Evolutionary conservation across 2,113 vertebrate species (phyloP), one percentile per base, ranked within the genome.

Genomic region (Murina feae): DNA sequence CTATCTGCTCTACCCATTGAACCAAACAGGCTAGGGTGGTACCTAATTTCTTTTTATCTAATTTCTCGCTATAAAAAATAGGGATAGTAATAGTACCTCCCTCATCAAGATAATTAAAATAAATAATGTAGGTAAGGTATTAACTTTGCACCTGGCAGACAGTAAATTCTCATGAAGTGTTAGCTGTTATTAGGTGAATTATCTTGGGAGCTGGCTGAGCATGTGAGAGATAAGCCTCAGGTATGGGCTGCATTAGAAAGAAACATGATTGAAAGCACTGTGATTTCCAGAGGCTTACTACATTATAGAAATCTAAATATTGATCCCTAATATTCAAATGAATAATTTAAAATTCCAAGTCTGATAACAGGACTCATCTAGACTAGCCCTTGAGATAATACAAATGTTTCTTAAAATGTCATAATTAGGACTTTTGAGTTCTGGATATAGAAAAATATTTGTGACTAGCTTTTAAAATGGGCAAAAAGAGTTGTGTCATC

Each of bases 251-350:
- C 53, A 32, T 60, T 37, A 35, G 47, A 71, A 80, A 42, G 35
- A 51, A 71, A 49, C 47, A 11, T 76, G 35, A 92, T 71, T 32
- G 51, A 85, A 76, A 58, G 17, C n/a, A 44, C 12, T 74, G 8
- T 39, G 55, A 74, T 47, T 75, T 92, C 49, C 90, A 68, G n/a
- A 96, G 17, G 7, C 1, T 65, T 49, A 71, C 66, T 75, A 37
- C 5, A 90, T 92, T 82, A 72, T 35, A n/a, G 44, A 91, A 89
- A 76, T 81, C 47, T 85, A 85, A 95, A 79, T 89, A 92, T 79
- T 79, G 23, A 86, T 92, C 60, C 5, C n/a, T 92, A 71, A 51
- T 79, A 94, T 58, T 6, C 14, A 97, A 90, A 95, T 90, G 82
- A 30, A 76, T 86, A 65, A 86, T 80, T 74, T 47, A n/a, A 95